These are phyloP conservation scores for Thamnophis sirtalis DNA, from an alignment of 2,113 vertebrate genomes.

Conservation along the genomic window DNA sequence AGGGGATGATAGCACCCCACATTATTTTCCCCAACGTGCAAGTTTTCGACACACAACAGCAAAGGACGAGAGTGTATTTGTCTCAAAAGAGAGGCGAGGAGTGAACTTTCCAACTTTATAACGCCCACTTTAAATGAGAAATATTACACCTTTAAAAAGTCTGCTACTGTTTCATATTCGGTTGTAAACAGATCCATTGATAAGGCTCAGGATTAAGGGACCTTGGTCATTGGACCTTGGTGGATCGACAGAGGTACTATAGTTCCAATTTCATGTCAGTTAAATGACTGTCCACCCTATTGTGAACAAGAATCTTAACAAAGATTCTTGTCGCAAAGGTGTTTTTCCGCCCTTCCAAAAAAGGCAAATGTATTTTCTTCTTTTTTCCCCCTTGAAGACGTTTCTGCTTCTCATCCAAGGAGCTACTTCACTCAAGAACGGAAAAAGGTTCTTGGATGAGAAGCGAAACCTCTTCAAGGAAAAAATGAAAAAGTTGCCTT, in stretches of 20 bases:
- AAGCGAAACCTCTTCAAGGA: background rate
- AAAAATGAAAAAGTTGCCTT: background rate
- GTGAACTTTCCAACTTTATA: background rate
- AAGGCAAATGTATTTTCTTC: background rate
- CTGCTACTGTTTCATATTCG: background rate
- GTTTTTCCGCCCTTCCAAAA: background rate
- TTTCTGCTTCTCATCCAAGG: background rate
- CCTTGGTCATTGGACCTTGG: background rate
- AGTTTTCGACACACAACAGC: background rate
- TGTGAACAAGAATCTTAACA: background rate
- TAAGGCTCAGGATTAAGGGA: background rate
- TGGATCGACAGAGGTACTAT: fast-evolving
- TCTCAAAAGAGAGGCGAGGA: background rate
- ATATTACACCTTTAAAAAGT: background rate
- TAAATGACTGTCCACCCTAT: background rate
- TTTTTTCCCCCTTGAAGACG: background rate
- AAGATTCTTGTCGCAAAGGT: background rate
- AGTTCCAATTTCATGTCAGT: background rate
- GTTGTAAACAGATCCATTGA: background rate
- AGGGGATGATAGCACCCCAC: background rate
- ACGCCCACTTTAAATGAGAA: background rate
- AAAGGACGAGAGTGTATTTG: background rate
- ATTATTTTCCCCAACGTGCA: background rate
- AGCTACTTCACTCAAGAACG: background rate
- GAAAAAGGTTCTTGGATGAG: too few species aligned